Evolutionary conservation across 2,797 vertebrate genomes (phyloP).

Genomic region (Oreochromis grahami): DNA sequence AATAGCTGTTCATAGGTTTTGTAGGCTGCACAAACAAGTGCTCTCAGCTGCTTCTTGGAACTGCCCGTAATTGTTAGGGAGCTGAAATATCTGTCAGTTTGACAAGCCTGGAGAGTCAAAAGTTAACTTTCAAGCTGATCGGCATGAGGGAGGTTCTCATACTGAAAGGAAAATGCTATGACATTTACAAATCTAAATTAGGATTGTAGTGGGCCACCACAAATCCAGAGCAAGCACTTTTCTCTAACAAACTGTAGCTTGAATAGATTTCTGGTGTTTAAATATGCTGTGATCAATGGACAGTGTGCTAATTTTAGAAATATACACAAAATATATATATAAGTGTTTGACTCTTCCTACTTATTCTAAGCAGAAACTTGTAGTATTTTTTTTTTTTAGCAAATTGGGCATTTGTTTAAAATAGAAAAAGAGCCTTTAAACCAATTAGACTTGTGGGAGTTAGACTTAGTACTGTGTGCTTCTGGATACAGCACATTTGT

Average conservation of each 20-base stretch:
- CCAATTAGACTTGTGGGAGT: background rate
- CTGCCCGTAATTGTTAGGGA: background rate
- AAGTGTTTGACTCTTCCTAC: background rate
- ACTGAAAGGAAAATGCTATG: background rate
- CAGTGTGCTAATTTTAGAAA: background rate
- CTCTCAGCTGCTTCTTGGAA: background rate
- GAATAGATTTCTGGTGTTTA: background rate
- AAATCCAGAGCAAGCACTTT: background rate
- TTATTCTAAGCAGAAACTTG: background rate
- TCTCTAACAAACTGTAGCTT: background rate
- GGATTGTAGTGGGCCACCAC: background rate
- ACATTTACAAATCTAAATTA: background rate
- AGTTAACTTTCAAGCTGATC: background rate
- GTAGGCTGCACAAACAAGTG: background rate
- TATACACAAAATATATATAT: accelerated
- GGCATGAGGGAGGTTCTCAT: background rate
- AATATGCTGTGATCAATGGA: background rate
- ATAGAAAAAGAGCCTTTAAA: background rate
- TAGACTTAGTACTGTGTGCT: background rate
- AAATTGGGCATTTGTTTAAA: background rate
- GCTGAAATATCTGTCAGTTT: background rate
- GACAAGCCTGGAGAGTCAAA: background rate
- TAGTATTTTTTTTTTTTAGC: background rate
- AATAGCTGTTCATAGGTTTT: background rate
- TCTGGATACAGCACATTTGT: background rate